Evolutionary conservation across 2,113 vertebrate genomes (phyloP).

Genomic region (Aramus guarauna): DNA sequence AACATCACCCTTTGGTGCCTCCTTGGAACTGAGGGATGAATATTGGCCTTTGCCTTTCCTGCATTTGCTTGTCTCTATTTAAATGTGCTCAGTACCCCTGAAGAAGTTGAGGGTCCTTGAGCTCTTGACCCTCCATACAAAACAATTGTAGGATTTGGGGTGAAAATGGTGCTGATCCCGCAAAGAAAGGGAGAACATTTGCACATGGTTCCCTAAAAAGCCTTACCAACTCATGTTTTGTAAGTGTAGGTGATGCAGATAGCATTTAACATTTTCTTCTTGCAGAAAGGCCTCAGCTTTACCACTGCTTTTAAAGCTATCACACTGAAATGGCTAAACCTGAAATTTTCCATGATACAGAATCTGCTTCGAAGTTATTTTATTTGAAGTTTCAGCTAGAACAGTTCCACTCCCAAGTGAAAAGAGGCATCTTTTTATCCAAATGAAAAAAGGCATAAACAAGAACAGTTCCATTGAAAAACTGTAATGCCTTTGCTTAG

Average conservation of each 20-base stretch:
- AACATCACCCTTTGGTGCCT: neutral
- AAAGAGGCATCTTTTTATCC: neutral
- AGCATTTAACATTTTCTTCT: neutral
- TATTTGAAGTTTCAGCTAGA: slow-evolving; percentile 24
- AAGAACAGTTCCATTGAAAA: neutral
- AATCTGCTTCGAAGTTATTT: neutral
- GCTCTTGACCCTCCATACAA: neutral
- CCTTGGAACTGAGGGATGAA: neutral
- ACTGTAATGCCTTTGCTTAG: neutral
- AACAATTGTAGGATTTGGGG: neutral
- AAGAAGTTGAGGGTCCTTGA: neutral
- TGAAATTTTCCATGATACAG: neutral
- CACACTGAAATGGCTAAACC: neutral
- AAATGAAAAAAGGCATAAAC: neutral
- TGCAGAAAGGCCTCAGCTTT: neutral
- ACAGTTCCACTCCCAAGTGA: neutral
- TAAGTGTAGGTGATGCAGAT: neutral
- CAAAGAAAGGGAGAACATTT: neutral
- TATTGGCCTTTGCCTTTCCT: neutral
- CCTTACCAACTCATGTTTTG: neutral
- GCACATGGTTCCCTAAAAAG: neutral
- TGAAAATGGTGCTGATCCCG: neutral
- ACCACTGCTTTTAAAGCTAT: neutral
- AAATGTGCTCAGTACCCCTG: neutral
- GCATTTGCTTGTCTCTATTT: neutral